These are phyloP conservation scores for Malurus cyaneus DNA, from an alignment of 2,113 vertebrate species.

Conservation along the genomic window DNA sequence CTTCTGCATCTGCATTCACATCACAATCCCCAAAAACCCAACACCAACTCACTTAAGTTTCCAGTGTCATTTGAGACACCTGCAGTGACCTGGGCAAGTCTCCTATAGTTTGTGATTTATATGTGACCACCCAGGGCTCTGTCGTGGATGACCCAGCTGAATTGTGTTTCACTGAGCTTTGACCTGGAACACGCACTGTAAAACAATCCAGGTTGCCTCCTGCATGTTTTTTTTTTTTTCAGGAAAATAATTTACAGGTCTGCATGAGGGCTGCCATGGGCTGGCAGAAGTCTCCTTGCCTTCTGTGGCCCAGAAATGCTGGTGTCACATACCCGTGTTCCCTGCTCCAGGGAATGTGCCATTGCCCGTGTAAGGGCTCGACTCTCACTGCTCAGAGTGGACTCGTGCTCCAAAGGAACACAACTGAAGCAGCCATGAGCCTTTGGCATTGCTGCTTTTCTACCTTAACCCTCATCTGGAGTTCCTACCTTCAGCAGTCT, in stretches of 20 bases:
- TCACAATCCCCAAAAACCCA: neutral
- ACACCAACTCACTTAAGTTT: neutral
- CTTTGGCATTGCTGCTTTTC: neutral
- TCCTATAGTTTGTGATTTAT: neutral
- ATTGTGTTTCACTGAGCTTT: neutral
- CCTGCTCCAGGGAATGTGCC: neutral
- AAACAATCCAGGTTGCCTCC: neutral
- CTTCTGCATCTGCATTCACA: neutral
- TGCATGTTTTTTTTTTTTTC: neutral
- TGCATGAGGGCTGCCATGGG: accelerated
- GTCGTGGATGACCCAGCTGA: neutral
- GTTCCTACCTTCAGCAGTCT: neutral
- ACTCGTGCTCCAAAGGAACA: neutral
- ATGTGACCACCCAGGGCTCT: accelerated
- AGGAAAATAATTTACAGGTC: neutral
- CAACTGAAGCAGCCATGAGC: neutral
- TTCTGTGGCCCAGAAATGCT: neutral
- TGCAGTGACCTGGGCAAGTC: neutral
- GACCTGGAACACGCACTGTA: neutral
- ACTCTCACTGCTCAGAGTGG: neutral
- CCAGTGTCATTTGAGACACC: neutral
- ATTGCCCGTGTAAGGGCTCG: accelerated
- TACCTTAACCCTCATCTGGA: neutral
- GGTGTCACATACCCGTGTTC: accelerated
- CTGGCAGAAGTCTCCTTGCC: neutral